Evolutionary conservation across 2,888 invertebrate genomes (phyloP).

Genomic region (Synergus japonicus): DNA sequence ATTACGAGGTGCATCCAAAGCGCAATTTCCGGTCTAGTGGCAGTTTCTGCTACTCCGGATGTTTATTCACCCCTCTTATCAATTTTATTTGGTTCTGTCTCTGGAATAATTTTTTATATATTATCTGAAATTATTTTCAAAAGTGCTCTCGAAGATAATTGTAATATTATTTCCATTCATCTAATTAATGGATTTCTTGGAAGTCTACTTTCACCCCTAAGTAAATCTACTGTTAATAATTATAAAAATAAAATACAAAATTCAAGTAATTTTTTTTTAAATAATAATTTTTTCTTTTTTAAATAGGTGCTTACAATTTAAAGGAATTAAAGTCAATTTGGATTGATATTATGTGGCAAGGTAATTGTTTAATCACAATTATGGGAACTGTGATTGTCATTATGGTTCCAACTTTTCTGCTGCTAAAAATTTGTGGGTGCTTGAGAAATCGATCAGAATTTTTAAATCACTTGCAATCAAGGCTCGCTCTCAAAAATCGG

Average conservation of each 20-base stretch:
- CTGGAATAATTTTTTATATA: constrained; percentile 65
- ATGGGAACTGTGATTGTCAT: constrained; percentile 49
- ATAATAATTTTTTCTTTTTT: background rate
- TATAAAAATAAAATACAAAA: background rate
- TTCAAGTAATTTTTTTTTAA: background rate
- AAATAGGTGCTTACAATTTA: constrained; percentile 1
- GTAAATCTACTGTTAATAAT: constrained; percentile 11
- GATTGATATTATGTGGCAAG: constrained; percentile 63
- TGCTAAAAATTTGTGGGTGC: constrained; percentile 57
- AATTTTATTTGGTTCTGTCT: constrained; percentile 58
- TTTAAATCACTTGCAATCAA: constrained; percentile 63
- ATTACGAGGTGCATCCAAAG: constrained; percentile 73
- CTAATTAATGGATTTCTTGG: constrained; percentile 69
- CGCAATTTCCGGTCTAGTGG: constrained; percentile 69
- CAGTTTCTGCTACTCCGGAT: constrained; percentile 69
- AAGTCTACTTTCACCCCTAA: constrained; percentile 65
- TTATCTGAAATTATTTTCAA: constrained; percentile 63
- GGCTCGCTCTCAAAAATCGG: constrained; percentile 51
- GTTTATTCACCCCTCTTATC: constrained; percentile 66
- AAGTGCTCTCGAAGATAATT: constrained; percentile 74
- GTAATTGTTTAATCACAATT: constrained; percentile 58
- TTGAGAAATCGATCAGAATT: constrained; percentile 66
- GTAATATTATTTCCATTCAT: constrained; percentile 71
- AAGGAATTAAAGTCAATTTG: constrained; percentile 41
- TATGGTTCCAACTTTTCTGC: constrained; percentile 56